Conservation (phyloP, 92 coral and sea anemone genomes). For the Phenganax subtilis region DNA sequence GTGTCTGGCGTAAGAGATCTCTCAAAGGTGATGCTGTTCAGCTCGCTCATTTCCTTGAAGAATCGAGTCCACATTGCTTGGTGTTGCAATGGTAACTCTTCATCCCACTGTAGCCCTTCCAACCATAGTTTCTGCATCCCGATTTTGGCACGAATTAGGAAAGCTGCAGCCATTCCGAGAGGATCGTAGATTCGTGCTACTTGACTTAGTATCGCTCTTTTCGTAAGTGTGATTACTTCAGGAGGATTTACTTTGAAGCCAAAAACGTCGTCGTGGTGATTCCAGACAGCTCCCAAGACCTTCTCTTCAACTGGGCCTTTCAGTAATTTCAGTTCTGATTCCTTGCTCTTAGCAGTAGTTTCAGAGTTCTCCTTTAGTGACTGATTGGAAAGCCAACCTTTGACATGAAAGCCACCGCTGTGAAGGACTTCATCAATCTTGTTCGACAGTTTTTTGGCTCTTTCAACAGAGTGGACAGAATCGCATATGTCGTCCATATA, state of each 20-base stretch:
- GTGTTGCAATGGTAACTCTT: neutral
- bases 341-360: no score
- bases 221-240: neutral
- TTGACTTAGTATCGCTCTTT: neutral
- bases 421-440: constrained; percentile 38
- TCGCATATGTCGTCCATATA: constrained; percentile 50
- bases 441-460: constrained; percentile 46
- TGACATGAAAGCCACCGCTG: no score
- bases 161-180: constrained; percentile 40
- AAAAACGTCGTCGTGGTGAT: neutral
- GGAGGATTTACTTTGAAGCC: neutral
- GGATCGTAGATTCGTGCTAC: neutral
- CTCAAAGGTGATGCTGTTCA: no score
- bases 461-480: constrained; percentile 1
- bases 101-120: constrained; percentile 43
- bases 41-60: no score
- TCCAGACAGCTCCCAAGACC: constrained; percentile 34
- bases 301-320: constrained; percentile 46
- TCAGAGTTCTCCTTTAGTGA: no score
- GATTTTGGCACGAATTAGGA: constrained; percentile 44
- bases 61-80: no score
- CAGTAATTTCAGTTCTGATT: neutral
- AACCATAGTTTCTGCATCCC: constrained; percentile 23
- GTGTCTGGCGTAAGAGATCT: no score
- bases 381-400: no score